phyloP scores from a whole-genome alignment of 2,888 invertebrate genomes.

The Sphaeridia pumilis region DNA sequence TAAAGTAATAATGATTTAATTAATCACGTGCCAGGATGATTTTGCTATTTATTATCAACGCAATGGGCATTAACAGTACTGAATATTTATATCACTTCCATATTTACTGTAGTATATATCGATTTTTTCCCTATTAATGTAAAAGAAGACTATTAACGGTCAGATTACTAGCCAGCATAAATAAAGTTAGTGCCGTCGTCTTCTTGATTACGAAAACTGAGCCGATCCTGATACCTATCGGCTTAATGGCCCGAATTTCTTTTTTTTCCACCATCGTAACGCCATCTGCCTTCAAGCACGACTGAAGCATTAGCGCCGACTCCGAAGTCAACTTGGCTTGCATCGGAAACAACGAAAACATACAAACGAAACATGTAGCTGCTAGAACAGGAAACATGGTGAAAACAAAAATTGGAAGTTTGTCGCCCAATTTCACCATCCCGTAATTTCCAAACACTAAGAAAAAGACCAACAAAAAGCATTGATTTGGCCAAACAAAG shows the following conservation, averaged over 20 bases:
- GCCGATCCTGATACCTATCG: neutral
- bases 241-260: neutral
- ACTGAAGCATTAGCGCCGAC: neutral
- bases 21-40: too few species aligned
- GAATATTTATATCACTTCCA: too few species aligned
- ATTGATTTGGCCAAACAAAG: neutral
- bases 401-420: neutral
- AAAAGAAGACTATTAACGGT: too few species aligned
- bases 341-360: neutral
- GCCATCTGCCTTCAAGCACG: neutral
- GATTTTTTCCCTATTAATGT: too few species aligned
- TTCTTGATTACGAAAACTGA: neutral
- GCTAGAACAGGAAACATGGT: neutral
- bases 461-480: neutral
- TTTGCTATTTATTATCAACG: too few species aligned
- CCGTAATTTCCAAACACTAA: neutral
- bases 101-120: too few species aligned
- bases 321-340: neutral
- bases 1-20: too few species aligned
- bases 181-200: neutral
- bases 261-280: neutral
- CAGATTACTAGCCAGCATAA: neutral
- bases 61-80: too few species aligned
- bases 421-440: neutral
- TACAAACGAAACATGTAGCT: neutral